Base-by-base conservation (phyloP, 23 tunicate species). In the Clavelina lepadiformis region DNA sequence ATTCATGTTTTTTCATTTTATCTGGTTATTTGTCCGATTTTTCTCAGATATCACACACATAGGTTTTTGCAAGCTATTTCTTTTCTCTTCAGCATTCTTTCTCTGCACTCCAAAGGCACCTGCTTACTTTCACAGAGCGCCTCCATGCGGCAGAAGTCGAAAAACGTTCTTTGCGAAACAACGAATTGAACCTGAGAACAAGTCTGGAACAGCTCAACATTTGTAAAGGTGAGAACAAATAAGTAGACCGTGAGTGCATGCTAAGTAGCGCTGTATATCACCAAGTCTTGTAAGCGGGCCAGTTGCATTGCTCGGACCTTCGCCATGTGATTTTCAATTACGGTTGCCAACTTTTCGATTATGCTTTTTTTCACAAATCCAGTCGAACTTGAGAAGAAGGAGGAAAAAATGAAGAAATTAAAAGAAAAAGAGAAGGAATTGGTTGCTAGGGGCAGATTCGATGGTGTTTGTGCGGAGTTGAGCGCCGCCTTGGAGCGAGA, bases 101-200 rank as follows among this genome's bases (percentile, higher is more conserved):
- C 46, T 60, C 80, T 8, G 64, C 75, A 3, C 80, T 86, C 26
- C 85, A 78, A 46, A 67, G 73, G 38, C 95, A 86, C 47, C 70
- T 86, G 23, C 83, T 86, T 51, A 60, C 46, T 23, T 86, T 86
- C 71, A 86, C 95, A 1, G 85, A 86, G 75, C 79, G 95, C 66
- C 80, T 86, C 35, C 95, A 86, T 57, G 75, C 95, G 67, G 75
- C 83, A 23, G 95, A 86, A 59, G 77, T 86, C 0, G 95, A 86
- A 71, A 86, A 86, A 50, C 77, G 95, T 46, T 63, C 66, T 37
- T 41, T 86, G 32, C 73, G 95, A 35, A 81, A 71, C 27, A 45
- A 57, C 3, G 83, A 77, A 61, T 45, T 56, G 7, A 72, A 55
- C 34, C 62, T 86, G 57, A 83, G 68, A 67, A 35, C 32, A 3